Base-by-base conservation (phyloP, 2,113 vertebrate species). In the Anser brachyrhynchus region DNA sequence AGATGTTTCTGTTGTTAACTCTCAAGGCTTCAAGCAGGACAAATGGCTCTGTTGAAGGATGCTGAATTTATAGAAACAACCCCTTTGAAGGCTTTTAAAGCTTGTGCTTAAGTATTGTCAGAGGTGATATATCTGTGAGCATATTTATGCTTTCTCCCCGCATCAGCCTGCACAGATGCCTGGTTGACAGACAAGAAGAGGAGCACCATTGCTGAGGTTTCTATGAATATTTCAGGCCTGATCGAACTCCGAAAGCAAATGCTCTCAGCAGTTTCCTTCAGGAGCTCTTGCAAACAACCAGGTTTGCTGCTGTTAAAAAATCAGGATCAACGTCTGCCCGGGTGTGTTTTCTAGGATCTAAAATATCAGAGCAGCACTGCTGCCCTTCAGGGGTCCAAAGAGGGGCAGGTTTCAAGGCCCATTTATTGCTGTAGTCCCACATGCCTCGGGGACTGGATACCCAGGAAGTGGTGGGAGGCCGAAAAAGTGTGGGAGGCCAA, bases 171-270 rank as follows among this genome's bases (percentile, higher is more conserved):
- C 75, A 37, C 89, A 91, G 78, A 80, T 18, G 1, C 78, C 77
- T 0, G 1, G 62, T 83, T 94, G 92, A 86, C 85, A 95, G 92
- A 84, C 46, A 41, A 92, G 62, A 87, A 72, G 80, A 91, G 52
- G 41, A 93, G 43, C 0, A 14, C 84, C 66, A 84, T 84, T 92
- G 87, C 90, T 84, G 92, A 87, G 95, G 94, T 74, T 73, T 70
- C 72, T 90, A 76, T 66, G 94, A 95, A 89, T 96, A 92, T 94
- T 95, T 93, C 43, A 88, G 80, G 76, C 73, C 88, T 95, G 88
- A 95, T 96, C 95, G 94, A 95, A 94, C 94, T 92, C 90, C 1
- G 0, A 91, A 83, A 52, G 88, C 93, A 93, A 93, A 94, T 1
- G 43, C 92, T 95, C 83, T 88, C 88, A 90, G 94, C 92, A 64